A percentile compares a stretch with the other conserved stretches of the same genome.
Evolutionary conservation across 2,797 vertebrate species (phyloP).

Genomic region (Amphiprion clarkii): DNA sequence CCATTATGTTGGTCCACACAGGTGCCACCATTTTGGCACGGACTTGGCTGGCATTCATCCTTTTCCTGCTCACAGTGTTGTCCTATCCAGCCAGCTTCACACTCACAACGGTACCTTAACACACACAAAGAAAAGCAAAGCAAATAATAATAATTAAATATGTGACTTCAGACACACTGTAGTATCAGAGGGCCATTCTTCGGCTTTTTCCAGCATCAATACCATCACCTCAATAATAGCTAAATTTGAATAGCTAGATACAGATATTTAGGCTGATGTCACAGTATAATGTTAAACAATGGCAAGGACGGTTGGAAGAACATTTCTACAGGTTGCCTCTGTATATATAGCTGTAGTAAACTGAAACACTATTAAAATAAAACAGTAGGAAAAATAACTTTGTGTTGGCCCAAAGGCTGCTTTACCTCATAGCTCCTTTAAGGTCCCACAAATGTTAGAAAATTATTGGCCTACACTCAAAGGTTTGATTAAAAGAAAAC

Average conservation of each 20-base stretch:
- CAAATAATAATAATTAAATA: not conserved
- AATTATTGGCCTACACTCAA: not conserved
- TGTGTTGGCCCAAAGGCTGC: not conserved
- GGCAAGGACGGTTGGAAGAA: not conserved
- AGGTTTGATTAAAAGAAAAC: not conserved
- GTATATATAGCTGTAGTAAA: not conserved
- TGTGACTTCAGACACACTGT: not conserved
- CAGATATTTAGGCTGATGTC: not conserved
- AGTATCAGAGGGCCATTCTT: slow-evolving; percentile 3
- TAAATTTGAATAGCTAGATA: not conserved
- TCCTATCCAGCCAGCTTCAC: slow-evolving; percentile 91
- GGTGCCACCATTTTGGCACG: slow-evolving; percentile 90
- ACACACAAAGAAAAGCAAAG: slow-evolving; percentile 35
- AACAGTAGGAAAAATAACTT: not conserved
- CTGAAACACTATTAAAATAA: not conserved
- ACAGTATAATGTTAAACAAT: not conserved
- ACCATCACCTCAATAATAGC: slow-evolving; percentile 6
- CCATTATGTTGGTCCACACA: slow-evolving; percentile 90
- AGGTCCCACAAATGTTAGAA: not conserved
- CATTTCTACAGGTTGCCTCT: no score
- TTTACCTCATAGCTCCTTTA: not conserved
- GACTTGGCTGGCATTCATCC: slow-evolving; percentile 92
- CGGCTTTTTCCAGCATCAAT: not conserved
- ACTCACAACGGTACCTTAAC: slow-evolving; percentile 90
- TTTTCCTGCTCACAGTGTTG: slow-evolving; percentile 90